Conservation (phyloP, 1,140 invertebrate genomes). For the Pseudomyrmex dendroicus region DNA sequence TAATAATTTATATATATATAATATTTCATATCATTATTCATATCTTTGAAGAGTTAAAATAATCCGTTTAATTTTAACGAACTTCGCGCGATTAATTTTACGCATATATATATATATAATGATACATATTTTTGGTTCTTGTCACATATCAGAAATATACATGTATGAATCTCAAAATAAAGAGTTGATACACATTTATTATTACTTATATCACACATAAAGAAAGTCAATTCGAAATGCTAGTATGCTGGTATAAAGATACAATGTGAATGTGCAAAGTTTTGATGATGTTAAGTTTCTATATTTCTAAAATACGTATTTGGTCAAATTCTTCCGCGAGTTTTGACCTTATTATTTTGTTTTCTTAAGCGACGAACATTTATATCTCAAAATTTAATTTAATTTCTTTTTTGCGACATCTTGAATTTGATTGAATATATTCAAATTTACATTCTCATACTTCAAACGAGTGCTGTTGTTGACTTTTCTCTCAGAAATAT, state of each 20-base stretch:
- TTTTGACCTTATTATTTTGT: too few species aligned
- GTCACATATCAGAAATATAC: slow-evolving; percentile 47
- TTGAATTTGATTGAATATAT: slow-evolving; percentile 5
- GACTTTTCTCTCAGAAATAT: slow-evolving; percentile 73
- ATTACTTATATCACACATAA: slow-evolving; percentile 42
- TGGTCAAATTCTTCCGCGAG: too few species aligned
- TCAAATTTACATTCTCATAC: slow-evolving; percentile 67
- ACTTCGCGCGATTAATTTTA: not conserved
- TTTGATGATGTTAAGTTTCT: too few species aligned
- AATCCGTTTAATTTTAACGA: slow-evolving; percentile 6
- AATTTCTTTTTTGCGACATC: not conserved
- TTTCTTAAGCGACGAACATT: not conserved
- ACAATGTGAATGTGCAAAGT: not conserved
- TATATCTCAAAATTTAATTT: not conserved
- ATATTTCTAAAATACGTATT: too few species aligned
- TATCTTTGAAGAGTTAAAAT: not conserved
- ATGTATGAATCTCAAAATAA: slow-evolving; percentile 28
- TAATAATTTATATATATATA: not conserved
- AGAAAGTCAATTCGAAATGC: slow-evolving; percentile 72
- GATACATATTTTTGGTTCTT: slow-evolving; percentile 10
- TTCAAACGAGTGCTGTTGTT: slow-evolving; percentile 76
- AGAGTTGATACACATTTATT: slow-evolving; percentile 18
- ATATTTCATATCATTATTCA: slow-evolving; percentile 8
- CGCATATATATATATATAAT: not conserved
- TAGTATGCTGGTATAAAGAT: slow-evolving; percentile 72